Percentiles rank a stretch among this genome's conserved stretches.
Evolutionary conservation across 2,113 vertebrate species (phyloP).

Genomic region (Takifugu bimaculatus): DNA sequence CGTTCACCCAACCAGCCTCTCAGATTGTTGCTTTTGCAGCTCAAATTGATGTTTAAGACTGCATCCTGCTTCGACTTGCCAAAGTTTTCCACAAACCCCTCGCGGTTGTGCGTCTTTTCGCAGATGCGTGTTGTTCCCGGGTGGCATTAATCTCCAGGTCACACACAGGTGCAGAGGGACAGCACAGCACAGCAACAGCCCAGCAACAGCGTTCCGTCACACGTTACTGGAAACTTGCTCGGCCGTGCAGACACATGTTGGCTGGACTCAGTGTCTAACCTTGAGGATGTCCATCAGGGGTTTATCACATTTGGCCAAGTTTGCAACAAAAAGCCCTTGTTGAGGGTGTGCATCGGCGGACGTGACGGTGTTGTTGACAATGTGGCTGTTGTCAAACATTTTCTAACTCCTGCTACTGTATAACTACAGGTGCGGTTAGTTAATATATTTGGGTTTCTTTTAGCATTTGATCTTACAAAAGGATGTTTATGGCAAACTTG

Average conservation of each 20-base stretch:
- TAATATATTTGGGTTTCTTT: too few relatives aligned
- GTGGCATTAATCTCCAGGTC: constrained; percentile 53
- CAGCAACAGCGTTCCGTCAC: constrained; percentile 24
- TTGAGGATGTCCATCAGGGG: background rate
- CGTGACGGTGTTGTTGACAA: background rate
- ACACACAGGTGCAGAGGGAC: constrained; percentile 46
- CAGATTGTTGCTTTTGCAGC: constrained; percentile 18
- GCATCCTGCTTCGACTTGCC: constrained; percentile 21
- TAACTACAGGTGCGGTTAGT: background rate
- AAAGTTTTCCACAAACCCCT: background rate
- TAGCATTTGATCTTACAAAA: background rate
- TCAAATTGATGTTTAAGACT: background rate
- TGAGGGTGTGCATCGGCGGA: background rate
- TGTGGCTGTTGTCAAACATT: background rate
- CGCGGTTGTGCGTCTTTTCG: constrained; percentile 52
- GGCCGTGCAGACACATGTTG: constrained; percentile 40
- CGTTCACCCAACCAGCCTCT: too few relatives aligned
- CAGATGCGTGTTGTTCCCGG: constrained; percentile 47
- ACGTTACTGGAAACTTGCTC: constrained; percentile 27
- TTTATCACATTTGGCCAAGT: background rate
- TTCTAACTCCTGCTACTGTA: background rate
- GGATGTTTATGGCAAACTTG: too few relatives aligned
- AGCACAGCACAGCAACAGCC: constrained; percentile 30
- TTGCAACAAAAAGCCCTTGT: constrained; percentile 2
- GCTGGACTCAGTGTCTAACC: constrained; percentile 36